Conservation (phyloP, 2,113 vertebrate species). For the Kryptolebias marmoratus region DNA sequence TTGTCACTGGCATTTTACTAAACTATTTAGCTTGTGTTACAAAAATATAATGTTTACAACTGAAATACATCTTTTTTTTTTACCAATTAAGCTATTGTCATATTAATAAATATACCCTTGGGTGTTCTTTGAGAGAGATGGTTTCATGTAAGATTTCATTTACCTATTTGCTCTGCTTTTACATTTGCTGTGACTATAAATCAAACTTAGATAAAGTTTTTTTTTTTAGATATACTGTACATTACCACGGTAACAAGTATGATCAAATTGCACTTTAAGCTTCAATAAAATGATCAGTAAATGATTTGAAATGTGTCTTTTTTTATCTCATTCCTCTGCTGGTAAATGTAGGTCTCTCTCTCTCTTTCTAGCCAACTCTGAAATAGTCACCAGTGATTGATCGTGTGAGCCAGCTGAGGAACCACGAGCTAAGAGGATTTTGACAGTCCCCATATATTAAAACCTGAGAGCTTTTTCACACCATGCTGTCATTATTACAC, state of each 20-base stretch:
- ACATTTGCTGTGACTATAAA: no score
- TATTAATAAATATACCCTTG: no score
- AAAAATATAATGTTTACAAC: no score
- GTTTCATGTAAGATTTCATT: no score
- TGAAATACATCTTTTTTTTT: no score
- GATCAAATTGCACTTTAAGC: not conserved
- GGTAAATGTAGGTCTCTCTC: not conserved
- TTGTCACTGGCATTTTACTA: no score
- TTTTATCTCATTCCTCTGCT: not conserved
- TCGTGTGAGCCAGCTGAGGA: conserved; percentile 38
- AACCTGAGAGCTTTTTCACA: conserved; percentile 36
- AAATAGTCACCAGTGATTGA: conserved; percentile 60
- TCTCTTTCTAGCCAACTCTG: not conserved
- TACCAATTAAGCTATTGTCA: no score
- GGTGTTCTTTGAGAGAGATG: no score
- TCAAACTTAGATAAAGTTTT: no score
- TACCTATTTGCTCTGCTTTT: no score
- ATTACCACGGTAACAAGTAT: not conserved
- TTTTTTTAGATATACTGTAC: no score
- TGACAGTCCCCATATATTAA: conserved; percentile 64
- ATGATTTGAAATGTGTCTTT: not conserved
- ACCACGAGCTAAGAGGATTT: conserved; percentile 50
- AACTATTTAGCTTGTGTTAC: no score
- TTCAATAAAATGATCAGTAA: not conserved
- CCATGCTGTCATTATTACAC: conserved; percentile 47